Evolutionary conservation across 2,888 invertebrate species (phyloP), one percentile per base, ranked within the genome.

Genomic region (Thecocarcelia acutangulata): DNA sequence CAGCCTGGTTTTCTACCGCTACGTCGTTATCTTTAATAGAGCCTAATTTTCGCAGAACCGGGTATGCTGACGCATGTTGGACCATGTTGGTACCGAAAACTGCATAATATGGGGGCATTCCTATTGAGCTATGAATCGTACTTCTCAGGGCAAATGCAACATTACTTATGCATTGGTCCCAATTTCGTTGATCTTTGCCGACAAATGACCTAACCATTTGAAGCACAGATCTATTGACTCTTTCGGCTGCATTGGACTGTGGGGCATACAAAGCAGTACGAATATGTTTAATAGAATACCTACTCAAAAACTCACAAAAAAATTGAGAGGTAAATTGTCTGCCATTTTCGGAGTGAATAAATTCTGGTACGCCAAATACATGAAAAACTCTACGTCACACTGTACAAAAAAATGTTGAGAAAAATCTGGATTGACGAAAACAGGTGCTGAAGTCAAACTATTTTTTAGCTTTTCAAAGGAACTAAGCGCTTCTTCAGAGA

Each of bases 401-500:
- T 73, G 63, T 2, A 73, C 52, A 17, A 54, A 46, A 24, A 73
- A 73, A 12, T 15, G 13, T 28, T 11, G 13, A 8, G 17, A 17
- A 56, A 56, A 17, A 15, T 73, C 73, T 0, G 63, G 63, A 11
- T 73, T 59, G 3, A 33, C 44, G 4, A 63, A 28, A 8, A 73
- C 0, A 11, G 73, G 42, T 8, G 66, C 58, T 28, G 48, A 66
- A 4, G 28, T 42, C 3, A 74, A 24, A 11, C 63, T 12, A 4
- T 21, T 2, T 13, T 66, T 66, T 8, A 64, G 21, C 1, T 5
- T 46, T 12, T 56, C 74, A 66, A 74, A 64, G 1, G 73, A 37
- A 2, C 1, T 2, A 1, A 42, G 3, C 4, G 44, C 54, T 1
- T 63, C 42, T 5, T 50, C 24, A 0, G 52, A 19, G 8, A 73